Conservation (phyloP, 2,113 vertebrate species). For the Syrrhaptes paradoxus region DNA sequence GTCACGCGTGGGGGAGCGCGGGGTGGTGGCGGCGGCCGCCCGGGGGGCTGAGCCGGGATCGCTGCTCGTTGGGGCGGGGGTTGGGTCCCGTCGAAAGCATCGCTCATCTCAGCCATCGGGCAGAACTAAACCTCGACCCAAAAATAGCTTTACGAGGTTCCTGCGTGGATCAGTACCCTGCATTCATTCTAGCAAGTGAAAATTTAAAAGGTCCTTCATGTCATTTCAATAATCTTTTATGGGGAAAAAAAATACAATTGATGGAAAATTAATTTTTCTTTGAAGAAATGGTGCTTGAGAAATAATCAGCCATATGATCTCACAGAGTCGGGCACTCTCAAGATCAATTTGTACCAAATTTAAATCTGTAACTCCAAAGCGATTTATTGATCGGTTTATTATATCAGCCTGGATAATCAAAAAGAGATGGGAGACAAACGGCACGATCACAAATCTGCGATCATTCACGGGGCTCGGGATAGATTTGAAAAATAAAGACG, state of each 20-base stretch:
- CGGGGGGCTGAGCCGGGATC: not conserved
- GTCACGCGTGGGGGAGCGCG: not conserved
- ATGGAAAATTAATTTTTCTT: not conserved
- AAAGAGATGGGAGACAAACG: not conserved
- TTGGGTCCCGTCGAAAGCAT: not conserved
- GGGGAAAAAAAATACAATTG: too few species aligned
- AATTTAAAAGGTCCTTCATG: not conserved
- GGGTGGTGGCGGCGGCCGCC: not conserved
- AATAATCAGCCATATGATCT: not conserved
- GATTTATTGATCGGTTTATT: not conserved
- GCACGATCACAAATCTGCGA: accelerated
- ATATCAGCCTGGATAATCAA: not conserved
- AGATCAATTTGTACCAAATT: not conserved
- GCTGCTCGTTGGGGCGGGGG: not conserved
- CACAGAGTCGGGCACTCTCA: not conserved
- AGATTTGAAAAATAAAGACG: not conserved
- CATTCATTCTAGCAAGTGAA: not conserved
- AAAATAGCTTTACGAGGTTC: accelerated
- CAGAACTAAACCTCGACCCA: not conserved
- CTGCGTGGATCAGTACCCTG: not conserved
- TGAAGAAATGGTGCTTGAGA: not conserved
- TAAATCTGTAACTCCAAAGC: not conserved
- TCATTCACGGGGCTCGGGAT: not conserved
- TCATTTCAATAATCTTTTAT: too few species aligned
- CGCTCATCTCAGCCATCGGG: not conserved